A percentile compares a stretch with the other conserved stretches of the same genome.
Evolutionary conservation across 1,140 invertebrate genomes (phyloP).

Genomic region (Ceratitis capitata): DNA sequence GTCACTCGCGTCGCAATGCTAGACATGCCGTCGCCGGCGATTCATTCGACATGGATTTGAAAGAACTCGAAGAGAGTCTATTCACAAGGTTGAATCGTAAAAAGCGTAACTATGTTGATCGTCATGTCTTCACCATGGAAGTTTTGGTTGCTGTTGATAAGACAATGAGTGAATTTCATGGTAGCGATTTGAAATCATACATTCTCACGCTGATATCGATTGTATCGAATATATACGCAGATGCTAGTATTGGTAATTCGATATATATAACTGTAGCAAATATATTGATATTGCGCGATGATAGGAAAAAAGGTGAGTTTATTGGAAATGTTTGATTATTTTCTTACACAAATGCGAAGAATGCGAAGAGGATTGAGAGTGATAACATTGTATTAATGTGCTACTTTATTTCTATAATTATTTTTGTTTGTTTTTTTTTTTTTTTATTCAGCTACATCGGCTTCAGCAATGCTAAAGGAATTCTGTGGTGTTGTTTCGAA

Average conservation of each 20-base stretch:
- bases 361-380: not conserved
- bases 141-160: conserved; percentile 82
- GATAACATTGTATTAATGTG: too few species aligned
- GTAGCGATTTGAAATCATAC: conserved; percentile 69
- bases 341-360: not conserved
- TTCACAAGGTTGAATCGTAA: conserved; percentile 53
- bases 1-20: conserved; percentile 57
- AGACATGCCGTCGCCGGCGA: conserved; percentile 59
- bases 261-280: conserved; percentile 81
- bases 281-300: conserved; percentile 70
- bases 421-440: not conserved
- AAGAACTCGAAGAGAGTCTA: conserved; percentile 42
- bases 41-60: conserved; percentile 40
- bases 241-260: conserved; percentile 83
- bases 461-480: conserved; percentile 73
- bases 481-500: conserved; percentile 79
- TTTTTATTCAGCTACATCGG: conserved; percentile 66
- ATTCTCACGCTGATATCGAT: conserved; percentile 84
- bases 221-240: conserved; percentile 81
- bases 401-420: not conserved
- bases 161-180: conserved; percentile 81
- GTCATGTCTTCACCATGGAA: conserved; percentile 78
- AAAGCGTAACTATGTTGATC: conserved; percentile 63
- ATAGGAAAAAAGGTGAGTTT: conserved; percentile 10
- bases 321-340: not conserved